phyloP scores from a whole-genome alignment of 2,888 invertebrate species.

The Dendrolimus pini region DNA sequence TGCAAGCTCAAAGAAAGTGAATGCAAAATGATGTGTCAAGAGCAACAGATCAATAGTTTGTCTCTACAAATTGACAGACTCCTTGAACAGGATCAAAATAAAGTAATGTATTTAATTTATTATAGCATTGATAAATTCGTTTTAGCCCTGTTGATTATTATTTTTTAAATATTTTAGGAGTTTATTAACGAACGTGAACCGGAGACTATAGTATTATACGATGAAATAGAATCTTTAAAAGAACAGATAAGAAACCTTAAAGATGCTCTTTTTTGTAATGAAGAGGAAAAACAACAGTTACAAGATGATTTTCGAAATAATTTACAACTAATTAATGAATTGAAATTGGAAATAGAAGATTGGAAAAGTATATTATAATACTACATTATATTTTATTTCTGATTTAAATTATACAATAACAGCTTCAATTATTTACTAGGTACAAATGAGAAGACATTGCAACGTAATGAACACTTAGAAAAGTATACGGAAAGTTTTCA shows the following conservation, averaged over 20 bases:
- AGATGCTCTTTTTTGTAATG: conserved; percentile 41
- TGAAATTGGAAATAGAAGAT: conserved; percentile 49
- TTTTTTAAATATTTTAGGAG: conserved; percentile 9
- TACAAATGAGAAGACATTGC: conserved; percentile 40
- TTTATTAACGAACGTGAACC: conserved; percentile 23
- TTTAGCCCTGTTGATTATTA: too few species aligned
- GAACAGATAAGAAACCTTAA: conserved; percentile 50
- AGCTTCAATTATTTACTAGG: conserved; percentile 24
- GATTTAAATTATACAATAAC: background rate
- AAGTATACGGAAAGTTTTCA: conserved; percentile 34
- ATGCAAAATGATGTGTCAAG: conserved; percentile 73
- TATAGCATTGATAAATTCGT: background rate
- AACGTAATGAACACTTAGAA: conserved; percentile 46
- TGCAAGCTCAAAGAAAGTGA: conserved; percentile 73
- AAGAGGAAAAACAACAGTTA: conserved; percentile 52
- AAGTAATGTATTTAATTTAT: conserved; percentile 24
- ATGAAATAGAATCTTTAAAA: conserved; percentile 52
- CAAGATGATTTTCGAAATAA: conserved; percentile 47
- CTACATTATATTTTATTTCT: conserved; percentile 3
- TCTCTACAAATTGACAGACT: conserved; percentile 69
- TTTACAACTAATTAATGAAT: conserved; percentile 43
- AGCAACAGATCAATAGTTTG: conserved; percentile 74
- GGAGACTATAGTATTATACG: conserved; percentile 33
- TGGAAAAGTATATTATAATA: conserved; percentile 42
- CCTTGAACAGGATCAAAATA: conserved; percentile 43